A percentile compares a stretch with the other conserved stretches of the same genome.
Evolutionary conservation across 1,140 invertebrate species (phyloP).

Genomic region (Drosophila jambulina): DNA sequence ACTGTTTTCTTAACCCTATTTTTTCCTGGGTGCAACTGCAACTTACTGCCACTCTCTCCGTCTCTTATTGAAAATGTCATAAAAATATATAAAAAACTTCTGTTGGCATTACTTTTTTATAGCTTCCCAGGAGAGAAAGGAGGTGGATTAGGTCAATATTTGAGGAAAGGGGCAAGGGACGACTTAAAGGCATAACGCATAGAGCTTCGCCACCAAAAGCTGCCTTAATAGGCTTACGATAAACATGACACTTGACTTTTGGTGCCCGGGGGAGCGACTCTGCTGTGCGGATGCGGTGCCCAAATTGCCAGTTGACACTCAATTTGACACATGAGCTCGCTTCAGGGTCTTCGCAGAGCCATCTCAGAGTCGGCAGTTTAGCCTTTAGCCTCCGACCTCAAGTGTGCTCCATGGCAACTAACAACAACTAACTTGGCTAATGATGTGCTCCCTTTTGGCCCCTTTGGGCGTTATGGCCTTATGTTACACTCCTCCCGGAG

Average conservation of each 20-base stretch:
- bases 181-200: neutral
- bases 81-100: slow-evolving; percentile 56
- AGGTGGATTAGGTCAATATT: slow-evolving; percentile 12
- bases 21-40: neutral
- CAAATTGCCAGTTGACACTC: slow-evolving; percentile 84
- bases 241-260: slow-evolving; percentile 83
- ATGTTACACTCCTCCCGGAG: slow-evolving; percentile 25
- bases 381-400: slow-evolving; percentile 55
- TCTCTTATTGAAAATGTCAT: slow-evolving; percentile 48
- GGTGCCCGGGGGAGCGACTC: neutral
- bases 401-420: slow-evolving; percentile 72
- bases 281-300: slow-evolving; percentile 32
- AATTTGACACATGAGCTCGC: slow-evolving; percentile 81
- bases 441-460: slow-evolving; percentile 66
- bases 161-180: neutral
- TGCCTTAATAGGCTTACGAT: slow-evolving; percentile 80
- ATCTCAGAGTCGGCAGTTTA: neutral
- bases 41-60: slow-evolving; percentile 21
- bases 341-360: slow-evolving; percentile 17
- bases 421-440: slow-evolving; percentile 68
- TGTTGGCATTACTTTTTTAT: slow-evolving; percentile 49
- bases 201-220: slow-evolving; percentile 53
- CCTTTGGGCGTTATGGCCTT: slow-evolving; percentile 29
- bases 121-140: slow-evolving; percentile 42
- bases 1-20: too few relatives aligned